A percentile compares a stretch with the other conserved stretches of the same genome.
Evolutionary conservation across 2,797 vertebrate genomes (phyloP).

Genomic region (Pseudopleuronectes americanus): DNA sequence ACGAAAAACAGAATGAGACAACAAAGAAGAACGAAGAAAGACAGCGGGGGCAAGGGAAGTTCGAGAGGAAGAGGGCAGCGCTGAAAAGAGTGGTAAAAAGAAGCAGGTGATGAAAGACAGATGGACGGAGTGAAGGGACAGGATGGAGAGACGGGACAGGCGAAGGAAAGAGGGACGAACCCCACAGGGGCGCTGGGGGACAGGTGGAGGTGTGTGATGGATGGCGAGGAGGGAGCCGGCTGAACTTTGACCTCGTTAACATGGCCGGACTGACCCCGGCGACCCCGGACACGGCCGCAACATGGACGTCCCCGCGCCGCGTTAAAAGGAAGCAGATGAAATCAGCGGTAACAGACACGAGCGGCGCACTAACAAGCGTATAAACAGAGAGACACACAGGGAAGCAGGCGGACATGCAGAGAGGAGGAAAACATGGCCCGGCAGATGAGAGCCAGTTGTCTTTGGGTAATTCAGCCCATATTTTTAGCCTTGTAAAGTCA

Average conservation of each 20-base stretch:
- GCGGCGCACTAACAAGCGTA: slow-evolving; percentile 41
- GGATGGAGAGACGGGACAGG: slow-evolving; percentile 1
- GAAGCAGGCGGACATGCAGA: not conserved
- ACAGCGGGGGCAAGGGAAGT: slow-evolving; percentile 27
- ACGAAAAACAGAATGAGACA: slow-evolving; percentile 8
- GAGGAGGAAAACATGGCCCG: slow-evolving; percentile 7
- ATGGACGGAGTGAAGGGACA: slow-evolving; percentile 23
- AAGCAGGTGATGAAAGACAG: slow-evolving; percentile 45
- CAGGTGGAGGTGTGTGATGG: slow-evolving; percentile 34
- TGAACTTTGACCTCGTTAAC: slow-evolving; percentile 59
- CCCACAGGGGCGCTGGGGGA: slow-evolving; percentile 29
- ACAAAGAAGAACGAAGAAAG: not conserved
- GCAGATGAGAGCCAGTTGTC: slow-evolving; percentile 53
- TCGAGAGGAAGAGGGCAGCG: slow-evolving; percentile 11
- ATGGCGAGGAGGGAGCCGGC: slow-evolving; percentile 16
- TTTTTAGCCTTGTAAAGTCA: slow-evolving; percentile 49
- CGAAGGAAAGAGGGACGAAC: slow-evolving; percentile 7
- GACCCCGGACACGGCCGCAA: slow-evolving; percentile 34
- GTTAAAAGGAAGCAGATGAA: slow-evolving; percentile 55
- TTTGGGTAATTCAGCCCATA: slow-evolving; percentile 41
- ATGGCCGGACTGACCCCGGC: slow-evolving; percentile 36
- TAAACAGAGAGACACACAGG: slow-evolving; percentile 37
- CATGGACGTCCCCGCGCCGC: slow-evolving; percentile 19
- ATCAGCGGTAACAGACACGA: slow-evolving; percentile 40
- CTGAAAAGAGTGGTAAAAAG: slow-evolving; percentile 40